phyloP scores from a whole-genome alignment of 2,888 invertebrate genomes.

The Aspidiotus destructor region DNA sequence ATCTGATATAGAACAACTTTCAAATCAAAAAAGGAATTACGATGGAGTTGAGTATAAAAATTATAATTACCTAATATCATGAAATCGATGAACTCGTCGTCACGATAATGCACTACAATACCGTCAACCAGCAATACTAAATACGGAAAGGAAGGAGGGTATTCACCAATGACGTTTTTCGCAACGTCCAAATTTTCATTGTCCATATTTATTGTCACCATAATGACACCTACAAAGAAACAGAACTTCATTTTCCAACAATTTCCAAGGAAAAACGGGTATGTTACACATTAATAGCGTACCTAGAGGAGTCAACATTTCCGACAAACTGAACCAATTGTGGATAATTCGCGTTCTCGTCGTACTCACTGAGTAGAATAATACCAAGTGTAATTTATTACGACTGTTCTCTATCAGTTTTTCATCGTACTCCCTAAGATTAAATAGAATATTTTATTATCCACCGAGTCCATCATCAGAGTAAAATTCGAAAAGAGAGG shows the following conservation, averaged over 20 bases:
- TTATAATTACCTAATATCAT: conserved; percentile 21
- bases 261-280: no score
- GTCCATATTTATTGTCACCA: conserved; percentile 30
- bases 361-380: conserved; percentile 23
- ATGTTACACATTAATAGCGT: background rate
- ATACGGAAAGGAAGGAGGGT: conserved; percentile 24
- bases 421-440: conserved; percentile 10
- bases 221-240: conserved; percentile 14
- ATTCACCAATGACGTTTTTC: conserved; percentile 19
- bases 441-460: background rate
- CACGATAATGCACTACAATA: conserved; percentile 14
- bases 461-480: background rate
- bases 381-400: conserved; percentile 17
- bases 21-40: conserved; percentile 11
- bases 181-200: conserved; percentile 15
- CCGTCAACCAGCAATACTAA: conserved; percentile 23
- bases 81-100: conserved; percentile 24
- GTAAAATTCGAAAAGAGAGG: background rate
- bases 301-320: conserved; percentile 26
- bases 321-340: conserved; percentile 23
- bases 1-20: conserved; percentile 47
- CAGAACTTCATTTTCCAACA: background rate
- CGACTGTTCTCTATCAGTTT: conserved; percentile 17
- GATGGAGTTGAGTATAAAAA: background rate
- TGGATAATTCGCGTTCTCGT: conserved; percentile 20